Conservation (phyloP, 1,140 invertebrate species). For the Diuraphis noxia region DNA sequence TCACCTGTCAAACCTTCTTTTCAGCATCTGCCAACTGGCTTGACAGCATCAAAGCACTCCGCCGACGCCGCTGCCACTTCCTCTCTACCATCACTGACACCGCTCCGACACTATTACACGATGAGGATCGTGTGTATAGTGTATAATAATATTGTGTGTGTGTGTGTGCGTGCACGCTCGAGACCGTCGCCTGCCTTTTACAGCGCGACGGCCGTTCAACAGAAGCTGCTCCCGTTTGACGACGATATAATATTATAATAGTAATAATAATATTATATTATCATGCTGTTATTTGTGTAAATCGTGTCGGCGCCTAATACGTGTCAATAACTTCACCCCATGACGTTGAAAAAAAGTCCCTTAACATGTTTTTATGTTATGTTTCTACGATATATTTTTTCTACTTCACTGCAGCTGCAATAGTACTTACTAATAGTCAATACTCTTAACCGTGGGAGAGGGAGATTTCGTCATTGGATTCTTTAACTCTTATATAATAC, state of each 20-base stretch:
- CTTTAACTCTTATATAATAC: too few species aligned
- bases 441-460: too few species aligned
- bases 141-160: too few species aligned
- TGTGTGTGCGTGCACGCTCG: background rate
- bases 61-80: conserved; percentile 14
- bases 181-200: background rate
- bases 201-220: conserved; percentile 1
- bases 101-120: background rate
- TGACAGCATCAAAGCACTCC: conserved; percentile 53
- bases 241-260: background rate
- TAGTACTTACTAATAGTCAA: too few species aligned
- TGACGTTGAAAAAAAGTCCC: background rate
- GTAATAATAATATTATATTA: conserved; percentile 3
- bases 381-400: too few species aligned
- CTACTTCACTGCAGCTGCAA: too few species aligned
- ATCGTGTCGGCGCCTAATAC: background rate
- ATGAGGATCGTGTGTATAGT: background rate
- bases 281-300: background rate
- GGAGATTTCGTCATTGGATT: too few species aligned
- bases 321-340: background rate
- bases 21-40: conserved; percentile 51
- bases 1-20: conserved; percentile 53
- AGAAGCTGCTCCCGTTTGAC: background rate
- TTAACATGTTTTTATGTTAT: background rate
- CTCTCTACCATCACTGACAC: background rate